phyloP scores from a whole-genome alignment of 2,113 vertebrate species.

The Corapipo altera region DNA sequence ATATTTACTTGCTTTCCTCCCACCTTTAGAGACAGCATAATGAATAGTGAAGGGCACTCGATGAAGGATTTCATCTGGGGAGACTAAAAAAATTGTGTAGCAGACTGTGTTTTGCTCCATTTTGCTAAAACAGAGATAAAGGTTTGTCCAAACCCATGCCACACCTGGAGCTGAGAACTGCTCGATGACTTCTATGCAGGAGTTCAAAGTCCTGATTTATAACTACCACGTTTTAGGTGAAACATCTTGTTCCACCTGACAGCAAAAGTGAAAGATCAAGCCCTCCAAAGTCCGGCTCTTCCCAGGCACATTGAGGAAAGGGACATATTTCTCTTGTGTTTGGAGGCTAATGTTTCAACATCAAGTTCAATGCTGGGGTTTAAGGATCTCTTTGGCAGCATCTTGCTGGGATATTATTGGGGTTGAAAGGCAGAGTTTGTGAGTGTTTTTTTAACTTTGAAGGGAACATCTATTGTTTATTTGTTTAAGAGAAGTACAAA shows the following conservation, averaged over 20 bases:
- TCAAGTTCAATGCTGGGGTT: not conserved
- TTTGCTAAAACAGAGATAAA: not conserved
- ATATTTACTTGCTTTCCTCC: not conserved
- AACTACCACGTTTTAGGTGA: not conserved
- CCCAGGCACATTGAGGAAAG: not conserved
- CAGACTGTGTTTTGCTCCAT: not conserved
- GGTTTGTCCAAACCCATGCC: not conserved
- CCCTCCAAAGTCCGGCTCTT: not conserved
- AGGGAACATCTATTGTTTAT: not conserved
- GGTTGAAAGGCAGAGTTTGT: not conserved
- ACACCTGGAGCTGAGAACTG: not conserved
- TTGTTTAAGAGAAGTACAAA: not conserved
- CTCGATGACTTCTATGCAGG: rapidly evolving
- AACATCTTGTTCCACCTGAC: not conserved
- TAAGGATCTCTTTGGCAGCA: not conserved
- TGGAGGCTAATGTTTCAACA: rapidly evolving
- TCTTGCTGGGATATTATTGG: not conserved
- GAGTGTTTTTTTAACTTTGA: not conserved
- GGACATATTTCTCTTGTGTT: rapidly evolving
- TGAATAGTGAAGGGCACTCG: not conserved
- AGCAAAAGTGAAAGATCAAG: not conserved
- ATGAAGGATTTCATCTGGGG: not conserved
- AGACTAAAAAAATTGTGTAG: not conserved
- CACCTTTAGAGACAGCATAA: rapidly evolving
- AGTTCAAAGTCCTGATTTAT: not conserved